Evolutionary conservation across 2,113 vertebrate species (phyloP).

Genomic region (Cettia cetti): DNA sequence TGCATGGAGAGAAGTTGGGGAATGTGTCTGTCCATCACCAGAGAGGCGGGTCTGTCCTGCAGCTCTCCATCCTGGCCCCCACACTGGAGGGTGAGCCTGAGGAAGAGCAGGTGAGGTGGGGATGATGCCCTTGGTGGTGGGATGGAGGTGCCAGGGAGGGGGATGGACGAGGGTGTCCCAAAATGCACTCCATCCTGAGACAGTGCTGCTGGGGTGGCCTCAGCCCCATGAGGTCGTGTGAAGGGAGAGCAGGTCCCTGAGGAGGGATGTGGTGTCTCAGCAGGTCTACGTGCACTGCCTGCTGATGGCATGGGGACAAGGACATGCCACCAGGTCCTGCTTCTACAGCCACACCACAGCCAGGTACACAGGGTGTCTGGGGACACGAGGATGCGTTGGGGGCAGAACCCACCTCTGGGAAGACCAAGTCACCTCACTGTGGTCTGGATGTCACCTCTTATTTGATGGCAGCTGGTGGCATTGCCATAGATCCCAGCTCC

Average conservation of each 20-base stretch:
- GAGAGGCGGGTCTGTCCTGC: background rate
- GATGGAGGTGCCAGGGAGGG: background rate
- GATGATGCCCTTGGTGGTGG: background rate
- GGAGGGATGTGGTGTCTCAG: fast-evolving
- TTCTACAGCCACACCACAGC: background rate
- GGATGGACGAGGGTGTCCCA: background rate
- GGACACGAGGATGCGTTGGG: fast-evolving
- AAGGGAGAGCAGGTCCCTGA: background rate
- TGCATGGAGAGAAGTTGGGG: background rate
- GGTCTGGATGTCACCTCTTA: background rate
- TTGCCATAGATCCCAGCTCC: background rate
- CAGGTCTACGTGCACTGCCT: conserved; percentile 46
- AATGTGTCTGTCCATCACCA: background rate
- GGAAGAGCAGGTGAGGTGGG: conserved; percentile 19
- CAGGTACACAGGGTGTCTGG: background rate
- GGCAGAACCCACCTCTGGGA: background rate
- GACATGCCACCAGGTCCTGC: background rate
- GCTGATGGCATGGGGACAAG: background rate
- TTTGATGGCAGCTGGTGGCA: background rate
- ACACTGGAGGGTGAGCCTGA: background rate
- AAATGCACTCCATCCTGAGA: background rate
- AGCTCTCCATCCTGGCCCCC: background rate
- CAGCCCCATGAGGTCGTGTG: fast-evolving
- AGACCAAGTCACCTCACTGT: background rate
- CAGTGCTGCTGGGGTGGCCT: background rate